Evolutionary conservation across 2,888 invertebrate genomes (phyloP), one percentile per base, ranked within the genome.

Genomic region (Hecatera dysodea): DNA sequence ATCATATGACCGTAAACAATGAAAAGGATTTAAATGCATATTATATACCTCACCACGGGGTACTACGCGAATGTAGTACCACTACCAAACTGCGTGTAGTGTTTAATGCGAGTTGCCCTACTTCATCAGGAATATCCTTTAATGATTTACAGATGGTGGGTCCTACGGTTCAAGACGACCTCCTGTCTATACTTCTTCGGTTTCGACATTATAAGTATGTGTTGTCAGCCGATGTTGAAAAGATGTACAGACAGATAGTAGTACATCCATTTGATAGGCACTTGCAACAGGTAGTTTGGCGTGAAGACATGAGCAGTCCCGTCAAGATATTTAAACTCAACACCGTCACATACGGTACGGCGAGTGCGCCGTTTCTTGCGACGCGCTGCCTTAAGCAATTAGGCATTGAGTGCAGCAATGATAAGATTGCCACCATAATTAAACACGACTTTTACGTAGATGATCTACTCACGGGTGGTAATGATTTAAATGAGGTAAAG

Each of bases 401-500:
- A 55, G 55, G 55, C 3, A 55, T 33, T 1, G 33, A 55, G 2
- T 17, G 55, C 33, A 33, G 8, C 11, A 33, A 8, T 4, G 55
- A 55, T n/a, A 55, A 11, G 33, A 33, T 55, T n/a, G 55, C 55
- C 8, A 17, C 17, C 19, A 8, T 55, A 8, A 55, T 55, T 11
- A 29, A 33, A 6, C 55, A 53, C 9, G 29, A 29, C 6, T 22
- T 53, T 29, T 39, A 56, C 36, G 56, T 56, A 0, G 36, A 56
- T 36, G 56, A 56, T 8, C 15, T 56, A 3, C 5, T 56, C 3
- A 56, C 56, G 7, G 56, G 42, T 4, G 24, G 29, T n/a, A 8
- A 19, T 24, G 67, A 55, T 67, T 81, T 15, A 53, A 52, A n/a
- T 74, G 78, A 33, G 12, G 75, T 39, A 27, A 79, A 8, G 82